These are phyloP conservation scores for Bibio marci DNA, from an alignment of 2,888 invertebrate genomes.

Conservation along the genomic window DNA sequence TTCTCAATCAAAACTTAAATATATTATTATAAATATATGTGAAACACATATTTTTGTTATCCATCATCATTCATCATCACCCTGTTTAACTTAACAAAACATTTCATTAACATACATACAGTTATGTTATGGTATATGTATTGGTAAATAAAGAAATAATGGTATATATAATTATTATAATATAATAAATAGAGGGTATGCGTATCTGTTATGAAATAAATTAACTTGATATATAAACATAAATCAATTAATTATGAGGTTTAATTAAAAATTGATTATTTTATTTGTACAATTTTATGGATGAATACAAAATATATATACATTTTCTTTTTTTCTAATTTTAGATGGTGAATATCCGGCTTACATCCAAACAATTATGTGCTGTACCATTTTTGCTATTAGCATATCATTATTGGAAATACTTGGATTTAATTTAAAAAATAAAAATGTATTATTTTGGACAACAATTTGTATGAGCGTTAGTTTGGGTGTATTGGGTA, in stretches of 20 bases:
- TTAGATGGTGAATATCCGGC: slow-evolving; percentile 14
- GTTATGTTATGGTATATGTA: no score
- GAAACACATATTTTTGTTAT: no score
- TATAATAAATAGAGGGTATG: background rate
- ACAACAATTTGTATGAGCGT: slow-evolving; percentile 8
- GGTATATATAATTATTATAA: background rate
- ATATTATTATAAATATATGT: no score
- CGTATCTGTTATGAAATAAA: background rate
- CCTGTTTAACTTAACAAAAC: no score
- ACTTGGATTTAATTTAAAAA: slow-evolving; percentile 4
- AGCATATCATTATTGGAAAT: slow-evolving; percentile 8
- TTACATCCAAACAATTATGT: slow-evolving; percentile 35
- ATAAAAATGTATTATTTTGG: slow-evolving; percentile 8
- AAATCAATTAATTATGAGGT: no score
- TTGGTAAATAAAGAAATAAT: no score
- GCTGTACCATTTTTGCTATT: slow-evolving; percentile 33
- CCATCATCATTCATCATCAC: no score
- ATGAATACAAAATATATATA: no score
- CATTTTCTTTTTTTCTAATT: background rate
- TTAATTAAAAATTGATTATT: no score
- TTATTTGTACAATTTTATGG: no score
- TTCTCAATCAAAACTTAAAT: no score
- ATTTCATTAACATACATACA: no score
- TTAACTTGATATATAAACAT: background rate
- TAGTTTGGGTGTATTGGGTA: slow-evolving; percentile 7